Base-by-base conservation (phyloP, 2,113 vertebrate genomes). In the Leucoraja erinaceus region DNA sequence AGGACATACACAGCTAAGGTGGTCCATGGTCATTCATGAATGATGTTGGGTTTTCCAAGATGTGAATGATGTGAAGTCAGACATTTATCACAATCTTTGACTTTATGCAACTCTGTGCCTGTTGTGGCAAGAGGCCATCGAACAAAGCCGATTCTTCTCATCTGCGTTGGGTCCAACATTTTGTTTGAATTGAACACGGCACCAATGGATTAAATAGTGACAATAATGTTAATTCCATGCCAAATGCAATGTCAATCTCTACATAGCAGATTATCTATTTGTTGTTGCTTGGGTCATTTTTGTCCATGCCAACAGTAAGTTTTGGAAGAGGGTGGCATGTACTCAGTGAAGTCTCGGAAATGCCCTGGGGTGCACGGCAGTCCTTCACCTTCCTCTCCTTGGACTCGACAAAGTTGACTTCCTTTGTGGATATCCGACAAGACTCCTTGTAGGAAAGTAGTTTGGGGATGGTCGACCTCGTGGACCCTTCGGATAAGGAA, bases 401-500 rank as follows among this genome's bases (percentile, higher is more conserved):
- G 14, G 92, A 28, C 25, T 94, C 77, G 0, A 93, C 94, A 7
- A 2, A 0, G 0, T 78, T 93, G 3, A 54, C 20, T 78, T 94
- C 94, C 93, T 94, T 95, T 86, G 68, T 68, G 93, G 93, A 0
- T 94, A 92, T 10, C 0, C 86, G n/a, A 95, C 93, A 84, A 22
- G 93, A 63, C 66, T 93, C 93, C 93, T 18, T 94, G 93, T 95
- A 95, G 10, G 95, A 95, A 28, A 96, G 81, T 93, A 95, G 38
- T 93, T 95, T 95, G 68, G 95, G 96, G 25, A 93, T 93, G 0
- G 95, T 94, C 70, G 95, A 93, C 25, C 0, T 93, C 5, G 93
- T 84, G 66, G 94, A 93, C 54, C 94, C 94, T 93, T 96, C 95
- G 0, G 95, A 97, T 0, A 96, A 95, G 0, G 97, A 96, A 84